phyloP scores from a whole-genome alignment of 2,797 vertebrate species.

The Coregonus suidteri region DNA sequence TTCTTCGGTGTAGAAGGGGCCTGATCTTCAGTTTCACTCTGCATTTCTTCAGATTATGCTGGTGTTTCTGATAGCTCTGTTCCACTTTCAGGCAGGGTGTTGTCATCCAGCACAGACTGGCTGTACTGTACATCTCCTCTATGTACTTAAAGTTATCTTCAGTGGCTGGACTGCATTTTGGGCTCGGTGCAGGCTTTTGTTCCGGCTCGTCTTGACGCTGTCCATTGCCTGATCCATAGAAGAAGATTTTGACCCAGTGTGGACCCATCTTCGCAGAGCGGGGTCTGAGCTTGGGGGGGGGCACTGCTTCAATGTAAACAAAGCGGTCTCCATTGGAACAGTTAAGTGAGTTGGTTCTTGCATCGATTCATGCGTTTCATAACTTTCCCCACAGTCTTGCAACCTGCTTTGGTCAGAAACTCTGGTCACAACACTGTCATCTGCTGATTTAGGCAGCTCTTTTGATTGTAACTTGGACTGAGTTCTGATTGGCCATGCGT shows the following conservation, averaged over 20 bases:
- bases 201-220: not conserved
- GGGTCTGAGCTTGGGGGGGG: not conserved
- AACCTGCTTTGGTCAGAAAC: not conserved
- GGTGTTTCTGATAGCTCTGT: not conserved
- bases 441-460: not conserved
- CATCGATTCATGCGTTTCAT: not conserved
- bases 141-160: not conserved
- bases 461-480: conserved; percentile 1
- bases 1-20: not conserved
- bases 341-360: not conserved
- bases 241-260: not conserved
- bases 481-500: conserved; percentile 4
- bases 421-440: not conserved
- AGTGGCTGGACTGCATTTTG: conserved; percentile 2
- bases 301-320: not conserved
- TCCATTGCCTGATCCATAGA: not conserved
- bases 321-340: conserved; percentile 2
- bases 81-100: not conserved
- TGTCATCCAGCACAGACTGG: not conserved
- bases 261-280: not conserved
- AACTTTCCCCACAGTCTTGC: not conserved
- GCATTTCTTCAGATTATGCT: not conserved
- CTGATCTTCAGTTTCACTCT: not conserved
- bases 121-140: not conserved
- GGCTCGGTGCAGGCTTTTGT: not conserved